These are phyloP conservation scores for Botia almorhae DNA, from an alignment of 2,797 vertebrate species.

Conservation along the genomic window DNA sequence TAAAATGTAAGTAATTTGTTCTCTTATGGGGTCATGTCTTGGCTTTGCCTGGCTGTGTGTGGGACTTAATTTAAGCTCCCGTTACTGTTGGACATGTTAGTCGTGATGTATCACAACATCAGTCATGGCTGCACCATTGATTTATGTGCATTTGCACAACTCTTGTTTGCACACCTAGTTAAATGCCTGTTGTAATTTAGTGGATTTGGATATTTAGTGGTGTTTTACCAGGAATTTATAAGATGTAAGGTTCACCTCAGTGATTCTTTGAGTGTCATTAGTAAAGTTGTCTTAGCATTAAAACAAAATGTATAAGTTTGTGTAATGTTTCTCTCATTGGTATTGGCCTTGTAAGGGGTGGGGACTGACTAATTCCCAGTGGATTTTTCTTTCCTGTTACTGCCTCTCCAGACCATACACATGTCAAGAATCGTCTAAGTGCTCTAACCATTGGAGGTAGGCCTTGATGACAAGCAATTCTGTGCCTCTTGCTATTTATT, in stretches of 20 bases:
- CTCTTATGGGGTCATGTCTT: not conserved
- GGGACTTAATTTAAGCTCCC: not conserved
- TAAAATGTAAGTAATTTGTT: too few species aligned
- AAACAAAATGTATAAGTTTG: not conserved
- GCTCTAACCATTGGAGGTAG: conserved; percentile 97
- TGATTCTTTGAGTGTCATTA: not conserved
- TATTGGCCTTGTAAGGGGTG: not conserved
- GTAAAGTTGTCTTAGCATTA: not conserved
- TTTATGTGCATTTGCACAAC: not conserved
- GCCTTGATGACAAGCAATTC: conserved; percentile 52
- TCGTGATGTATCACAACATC: not conserved
- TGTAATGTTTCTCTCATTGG: not conserved
- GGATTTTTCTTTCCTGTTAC: conserved; percentile 71
- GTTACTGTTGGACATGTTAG: not conserved
- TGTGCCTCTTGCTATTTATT: conserved; percentile 21
- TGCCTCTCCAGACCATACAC: conserved; percentile 83
- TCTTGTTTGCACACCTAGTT: not conserved
- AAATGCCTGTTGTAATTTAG: conserved; percentile 31
- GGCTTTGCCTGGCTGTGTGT: conserved; percentile 2
- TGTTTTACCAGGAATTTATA: not conserved
- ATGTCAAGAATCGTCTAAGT: conserved; percentile 93
- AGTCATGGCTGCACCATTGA: not conserved
- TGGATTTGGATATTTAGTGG: not conserved
- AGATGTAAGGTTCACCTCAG: not conserved
- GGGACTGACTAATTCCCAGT: conserved; percentile 68